Evolutionary conservation across 2,888 invertebrate genomes (phyloP).

Genomic region (Melieria crassipennis): DNA sequence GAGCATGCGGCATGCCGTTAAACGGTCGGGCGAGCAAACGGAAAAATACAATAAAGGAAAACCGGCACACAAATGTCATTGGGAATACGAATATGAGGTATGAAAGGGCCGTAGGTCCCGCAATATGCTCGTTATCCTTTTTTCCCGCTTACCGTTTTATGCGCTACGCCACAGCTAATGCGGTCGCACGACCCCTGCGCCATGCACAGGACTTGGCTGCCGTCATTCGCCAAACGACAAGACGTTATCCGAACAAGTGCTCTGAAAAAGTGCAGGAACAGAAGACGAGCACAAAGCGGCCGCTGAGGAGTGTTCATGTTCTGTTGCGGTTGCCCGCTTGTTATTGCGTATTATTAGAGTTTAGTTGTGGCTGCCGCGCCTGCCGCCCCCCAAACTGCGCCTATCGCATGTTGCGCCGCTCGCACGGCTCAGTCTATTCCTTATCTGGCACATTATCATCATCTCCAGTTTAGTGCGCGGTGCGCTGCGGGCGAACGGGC

Average conservation of each 20-base stretch:
- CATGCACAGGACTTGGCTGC: not conserved
- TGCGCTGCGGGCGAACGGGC: not conserved
- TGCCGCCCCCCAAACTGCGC: no score
- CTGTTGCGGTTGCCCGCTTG: not conserved
- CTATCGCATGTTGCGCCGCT: no score
- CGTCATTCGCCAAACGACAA: not conserved
- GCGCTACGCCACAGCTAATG: conserved; percentile 25
- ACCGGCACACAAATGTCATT: no score
- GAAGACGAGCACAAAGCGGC: not conserved
- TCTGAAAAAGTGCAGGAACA: not conserved
- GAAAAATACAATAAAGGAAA: no score
- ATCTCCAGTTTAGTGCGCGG: conserved; percentile 31
- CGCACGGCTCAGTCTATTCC: not conserved
- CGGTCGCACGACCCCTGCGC: not conserved
- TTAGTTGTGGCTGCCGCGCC: not conserved
- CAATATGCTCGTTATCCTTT: conserved; percentile 56
- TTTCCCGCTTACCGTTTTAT: conserved; percentile 57
- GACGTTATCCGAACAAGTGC: not conserved
- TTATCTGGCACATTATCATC: conserved; percentile 20
- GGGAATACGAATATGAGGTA: conserved; percentile 17
- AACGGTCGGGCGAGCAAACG: no score
- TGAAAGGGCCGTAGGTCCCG: conserved; percentile 38
- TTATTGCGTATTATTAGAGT: conserved; percentile 1
- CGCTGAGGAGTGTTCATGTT: not conserved
- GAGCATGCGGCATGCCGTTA: no score